Evolutionary conservation across 2,888 invertebrate species (phyloP).

Genomic region (Ophioninae sp.): DNA sequence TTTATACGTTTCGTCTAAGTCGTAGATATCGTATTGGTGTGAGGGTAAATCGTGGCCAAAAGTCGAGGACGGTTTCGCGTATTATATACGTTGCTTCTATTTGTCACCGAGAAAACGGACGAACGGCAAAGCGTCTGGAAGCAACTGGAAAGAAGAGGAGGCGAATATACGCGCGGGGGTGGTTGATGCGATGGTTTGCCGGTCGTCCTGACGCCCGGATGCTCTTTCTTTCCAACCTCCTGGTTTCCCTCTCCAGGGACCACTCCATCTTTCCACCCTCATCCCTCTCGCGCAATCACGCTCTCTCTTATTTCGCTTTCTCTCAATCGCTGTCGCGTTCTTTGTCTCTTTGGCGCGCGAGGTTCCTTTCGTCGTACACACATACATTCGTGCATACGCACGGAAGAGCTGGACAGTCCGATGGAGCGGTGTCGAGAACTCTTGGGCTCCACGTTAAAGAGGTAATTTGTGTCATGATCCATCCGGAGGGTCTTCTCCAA

Average conservation of each 20-base stretch:
- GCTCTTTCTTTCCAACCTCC: conserved; percentile 69
- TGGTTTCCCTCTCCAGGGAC: conserved; percentile 71
- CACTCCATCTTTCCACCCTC: conserved; percentile 76
- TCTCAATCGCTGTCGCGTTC: conserved; percentile 45
- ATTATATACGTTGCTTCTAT: conserved; percentile 72
- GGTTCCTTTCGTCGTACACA: not conserved
- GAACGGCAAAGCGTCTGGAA: conserved; percentile 34
- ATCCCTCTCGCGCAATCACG: conserved; percentile 22
- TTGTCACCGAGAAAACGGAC: conserved; percentile 70
- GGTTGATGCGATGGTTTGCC: conserved; percentile 58
- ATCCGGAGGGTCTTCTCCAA: conserved; percentile 63
- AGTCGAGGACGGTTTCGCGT: conserved; percentile 66
- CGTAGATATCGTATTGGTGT: conserved; percentile 21
- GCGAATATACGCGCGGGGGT: conserved; percentile 50
- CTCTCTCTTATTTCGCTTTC: conserved; percentile 59
- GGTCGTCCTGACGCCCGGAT: conserved; percentile 72
- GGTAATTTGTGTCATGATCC: conserved; percentile 78
- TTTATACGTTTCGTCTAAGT: conserved; percentile 34
- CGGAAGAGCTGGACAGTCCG: conserved; percentile 47
- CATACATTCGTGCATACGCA: not conserved
- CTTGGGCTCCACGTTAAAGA: conserved; percentile 74
- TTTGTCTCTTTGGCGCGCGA: conserved; percentile 38
- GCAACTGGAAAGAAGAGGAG: conserved; percentile 42
- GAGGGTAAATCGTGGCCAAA: conserved; percentile 64
- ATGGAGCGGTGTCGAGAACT: conserved; percentile 42